Base-by-base conservation (phyloP, 2,888 invertebrate genomes). In the Elaeidobius kamerunicus region DNA sequence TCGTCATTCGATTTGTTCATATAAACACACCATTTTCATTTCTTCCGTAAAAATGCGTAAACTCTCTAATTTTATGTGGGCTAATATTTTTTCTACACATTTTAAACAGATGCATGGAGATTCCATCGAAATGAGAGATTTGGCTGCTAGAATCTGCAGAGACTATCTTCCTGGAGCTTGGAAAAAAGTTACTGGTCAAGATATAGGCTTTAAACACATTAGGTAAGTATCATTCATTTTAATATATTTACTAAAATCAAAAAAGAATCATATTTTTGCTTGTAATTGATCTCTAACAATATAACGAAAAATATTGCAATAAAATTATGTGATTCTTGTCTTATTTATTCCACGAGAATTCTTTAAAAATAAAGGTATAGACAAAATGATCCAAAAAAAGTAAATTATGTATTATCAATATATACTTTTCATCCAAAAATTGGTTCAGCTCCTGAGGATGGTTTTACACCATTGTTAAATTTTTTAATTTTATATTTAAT, bases 141-240 rank as follows among this genome's bases (percentile, higher is more conserved):
- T 88, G 56, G 91, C 92, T 0, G 86, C 86, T 14, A 82, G 87
- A 64, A 88, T 94, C 61, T 94, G 94, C 74, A 81, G 88, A 62
- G 91, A 93, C 73, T 94, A 91, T 70, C 79, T 95, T 41, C 85
- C 88, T 61, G 95, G 94, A 1, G 84, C 87, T 3, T 95, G 95
- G 95, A 91, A 90, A 73, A 84, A 82, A 19, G 87, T 93, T 18
- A 83, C 84, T 6, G 77, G 87, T 0, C 78, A 84, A 7, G 87
- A 88, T 54, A 82, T 95, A 64, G 80, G 85, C 20, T 85, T 93
- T 55, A 88, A 85, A 65, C 81, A 89, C 63, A 88, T 94, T 70
- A 92, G 90, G 93, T 93, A 65, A 74, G 78, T 19, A n/a, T n/a
- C n/a, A 3, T n/a, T 20, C 41, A 17, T 17, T 42, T 15, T 3